These are phyloP conservation scores for Mustela nigripes DNA, from an alignment of 2,113 vertebrate genomes.

Conservation along the genomic window DNA sequence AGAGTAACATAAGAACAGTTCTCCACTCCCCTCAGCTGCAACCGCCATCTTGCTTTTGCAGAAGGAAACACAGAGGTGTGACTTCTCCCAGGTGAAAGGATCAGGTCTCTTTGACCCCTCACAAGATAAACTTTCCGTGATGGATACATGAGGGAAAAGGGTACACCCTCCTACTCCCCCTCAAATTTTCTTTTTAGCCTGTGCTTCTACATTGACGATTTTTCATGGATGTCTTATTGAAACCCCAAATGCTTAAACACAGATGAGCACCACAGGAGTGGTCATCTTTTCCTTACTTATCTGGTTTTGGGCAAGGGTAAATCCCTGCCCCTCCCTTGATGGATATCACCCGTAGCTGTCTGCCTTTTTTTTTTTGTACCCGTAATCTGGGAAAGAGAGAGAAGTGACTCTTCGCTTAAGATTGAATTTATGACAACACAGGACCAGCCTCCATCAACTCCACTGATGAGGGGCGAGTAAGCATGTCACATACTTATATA, in stretches of 20 bases:
- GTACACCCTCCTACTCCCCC: not conserved
- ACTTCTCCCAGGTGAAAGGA: not conserved
- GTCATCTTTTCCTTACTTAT: not conserved
- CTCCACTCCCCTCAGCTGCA: not conserved
- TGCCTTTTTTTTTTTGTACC: constrained; percentile 4
- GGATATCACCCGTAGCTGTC: not conserved
- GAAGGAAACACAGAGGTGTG: not conserved
- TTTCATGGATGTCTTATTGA: not conserved
- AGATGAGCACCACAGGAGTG: not conserved
- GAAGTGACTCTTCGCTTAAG: not conserved
- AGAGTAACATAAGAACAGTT: not conserved
- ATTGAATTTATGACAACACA: not conserved
- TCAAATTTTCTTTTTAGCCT: not conserved
- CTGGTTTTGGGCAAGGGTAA: not conserved
- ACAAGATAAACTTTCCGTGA: not conserved
- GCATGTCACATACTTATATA: not conserved
- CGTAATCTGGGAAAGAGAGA: not conserved
- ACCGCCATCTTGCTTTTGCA: not conserved
- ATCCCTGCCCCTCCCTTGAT: not conserved
- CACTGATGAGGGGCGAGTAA: not conserved
- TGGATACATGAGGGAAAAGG: not conserved
- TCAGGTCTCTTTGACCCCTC: not conserved
- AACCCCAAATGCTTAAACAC: not conserved
- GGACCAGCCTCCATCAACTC: not conserved
- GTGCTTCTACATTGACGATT: not conserved